Evolutionary conservation across 2,888 invertebrate genomes (phyloP), one percentile per base, ranked within the genome.

Genomic region (Xestia ashworthii): DNA sequence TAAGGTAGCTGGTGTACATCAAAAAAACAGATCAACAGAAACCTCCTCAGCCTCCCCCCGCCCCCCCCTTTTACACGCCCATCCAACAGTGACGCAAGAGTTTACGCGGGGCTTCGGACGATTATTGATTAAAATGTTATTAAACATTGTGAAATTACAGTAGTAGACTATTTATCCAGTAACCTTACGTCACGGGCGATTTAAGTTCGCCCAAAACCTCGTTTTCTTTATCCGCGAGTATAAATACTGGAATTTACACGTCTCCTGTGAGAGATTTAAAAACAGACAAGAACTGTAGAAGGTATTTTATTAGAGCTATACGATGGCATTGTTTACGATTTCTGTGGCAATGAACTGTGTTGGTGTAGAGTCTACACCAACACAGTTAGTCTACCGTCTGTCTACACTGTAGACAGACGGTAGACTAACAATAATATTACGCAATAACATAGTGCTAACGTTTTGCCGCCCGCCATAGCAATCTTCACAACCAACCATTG

Each of bases 81-180:
- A 32, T 12, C 22, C n/a, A 22, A 25, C 16, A n/a, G n/a, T 74
- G 78, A 67, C 78, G 44, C 53, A 38, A 12, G 38, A 53, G 44
- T 16, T 22, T 22, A 0, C 11, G 19, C n/a, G 53, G 38, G 1
- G 8, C 46, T 5, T 53, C 44, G 22, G 11, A 32, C 12, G 38
- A n/a, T 44, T 44, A 14, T 14, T 22, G 9, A 62, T 69, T 46
- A 16, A 1, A 22, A 3, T 22, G 41, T 78, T 78, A 14, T 46
- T 78, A 8, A 46, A 12, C 38, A 68, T 38, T 79, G 53, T 78
- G 67, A 14, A 74, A 74, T 64, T 19, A 78, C 44, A 79, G 46
- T 68, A 46, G 16, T 46, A 55, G 11, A 46, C 11, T 44, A 64
- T 25, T 53, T 6, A 53, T 48, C 16, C 48, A 6, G 3, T 25